These are phyloP conservation scores for Adelosebastes latens DNA, from an alignment of 2,797 vertebrate species.

Conservation along the genomic window DNA sequence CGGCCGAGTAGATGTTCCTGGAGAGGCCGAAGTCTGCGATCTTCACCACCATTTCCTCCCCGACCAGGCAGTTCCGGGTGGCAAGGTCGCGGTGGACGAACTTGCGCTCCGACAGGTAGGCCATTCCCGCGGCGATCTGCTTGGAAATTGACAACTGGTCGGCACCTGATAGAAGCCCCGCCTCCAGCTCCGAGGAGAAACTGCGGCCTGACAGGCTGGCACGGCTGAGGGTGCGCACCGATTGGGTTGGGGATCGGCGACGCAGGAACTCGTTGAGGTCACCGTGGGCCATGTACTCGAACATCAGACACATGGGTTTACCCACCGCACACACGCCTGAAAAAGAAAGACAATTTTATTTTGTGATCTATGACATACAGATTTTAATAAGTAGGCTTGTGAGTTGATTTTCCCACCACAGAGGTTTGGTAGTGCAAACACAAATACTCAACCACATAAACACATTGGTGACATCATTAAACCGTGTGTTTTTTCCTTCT, in stretches of 20 bases:
- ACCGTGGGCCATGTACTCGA: conserved; percentile 97
- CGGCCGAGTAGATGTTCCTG: conserved; percentile 96
- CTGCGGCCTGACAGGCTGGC: conserved; percentile 78
- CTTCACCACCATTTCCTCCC: conserved; percentile 95
- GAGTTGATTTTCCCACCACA: too few relatives aligned
- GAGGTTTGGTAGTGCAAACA: not conserved
- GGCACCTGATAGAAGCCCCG: conserved; percentile 80
- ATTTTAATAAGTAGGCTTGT: not conserved
- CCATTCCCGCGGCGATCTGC: conserved; percentile 96
- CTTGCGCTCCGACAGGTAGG: conserved; percentile 96
- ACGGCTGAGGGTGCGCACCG: conserved; percentile 79
- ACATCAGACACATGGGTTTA: conserved; percentile 98
- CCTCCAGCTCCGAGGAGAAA: conserved; percentile 78
- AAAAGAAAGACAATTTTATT: not conserved
- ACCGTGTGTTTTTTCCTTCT: not conserved
- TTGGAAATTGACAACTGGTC: conserved; percentile 93
- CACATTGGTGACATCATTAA: conserved; percentile 22
- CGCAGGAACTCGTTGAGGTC: conserved; percentile 97
- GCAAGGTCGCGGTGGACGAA: conserved; percentile 98
- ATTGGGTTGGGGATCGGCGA: conserved; percentile 84
- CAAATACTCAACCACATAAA: conserved; percentile 11
- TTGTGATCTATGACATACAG: not conserved
- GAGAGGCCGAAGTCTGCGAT: conserved; percentile 98
- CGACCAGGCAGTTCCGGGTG: conserved; percentile 96
- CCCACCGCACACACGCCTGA: conserved; percentile 97